Evolutionary conservation across 2,888 invertebrate species (phyloP).

Genomic region (Ophonus ardosiacus): DNA sequence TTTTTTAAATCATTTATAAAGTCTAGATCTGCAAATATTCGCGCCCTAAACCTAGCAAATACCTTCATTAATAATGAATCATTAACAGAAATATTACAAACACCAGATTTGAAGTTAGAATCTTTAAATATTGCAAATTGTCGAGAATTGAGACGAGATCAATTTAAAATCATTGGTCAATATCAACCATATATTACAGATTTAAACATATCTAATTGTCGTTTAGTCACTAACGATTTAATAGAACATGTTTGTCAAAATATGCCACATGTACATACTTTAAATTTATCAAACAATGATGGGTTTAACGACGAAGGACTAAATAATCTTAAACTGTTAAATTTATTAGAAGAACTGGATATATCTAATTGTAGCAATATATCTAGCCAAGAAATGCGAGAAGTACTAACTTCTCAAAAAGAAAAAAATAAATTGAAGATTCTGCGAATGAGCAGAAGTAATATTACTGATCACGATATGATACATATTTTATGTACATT

Average conservation of each 20-base stretch:
- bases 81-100: not conserved
- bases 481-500: not conserved
- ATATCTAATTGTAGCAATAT: slow-evolving; percentile 5
- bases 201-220: not conserved
- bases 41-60: not conserved
- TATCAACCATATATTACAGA: slow-evolving; percentile 1
- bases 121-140: not conserved
- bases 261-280: not conserved
- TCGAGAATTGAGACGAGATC: not conserved
- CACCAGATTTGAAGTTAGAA: not conserved
- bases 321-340: not conserved
- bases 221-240: not conserved
- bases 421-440: too few species aligned
- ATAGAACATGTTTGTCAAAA: not conserved
- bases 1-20: not conserved
- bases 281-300: not conserved
- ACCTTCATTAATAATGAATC: not conserved
- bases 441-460: too few species aligned
- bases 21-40: not conserved
- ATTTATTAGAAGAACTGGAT: not conserved
- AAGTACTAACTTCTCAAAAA: too few species aligned
- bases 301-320: not conserved
- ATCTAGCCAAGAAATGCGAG: not conserved
- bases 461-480: too few species aligned
- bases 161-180: not conserved